A percentile compares a stretch with the other conserved stretches of the same genome.
Conservation (phyloP, 2,113 vertebrate species). For the Phalacrocorax aristotelis region DNA sequence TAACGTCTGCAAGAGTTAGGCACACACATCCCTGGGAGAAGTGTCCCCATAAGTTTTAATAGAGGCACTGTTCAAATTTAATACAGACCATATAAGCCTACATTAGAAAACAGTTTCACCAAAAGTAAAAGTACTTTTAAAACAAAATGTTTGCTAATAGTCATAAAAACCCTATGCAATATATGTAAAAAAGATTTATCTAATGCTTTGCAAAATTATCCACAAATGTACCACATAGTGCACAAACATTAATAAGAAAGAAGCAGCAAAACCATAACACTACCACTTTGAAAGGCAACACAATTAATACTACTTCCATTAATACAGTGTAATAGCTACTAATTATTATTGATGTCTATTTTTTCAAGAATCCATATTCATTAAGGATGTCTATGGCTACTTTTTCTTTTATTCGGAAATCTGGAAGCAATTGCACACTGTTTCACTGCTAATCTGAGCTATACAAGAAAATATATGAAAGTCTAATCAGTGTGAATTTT, state of each 20-base stretch:
- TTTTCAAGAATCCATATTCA: constrained; percentile 66
- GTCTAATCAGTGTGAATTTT: constrained; percentile 16
- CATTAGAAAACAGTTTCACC: constrained; percentile 10
- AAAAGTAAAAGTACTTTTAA: constrained; percentile 34
- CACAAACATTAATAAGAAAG: constrained; percentile 63
- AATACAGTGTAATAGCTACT: constrained; percentile 57
- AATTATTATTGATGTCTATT: constrained; percentile 57
- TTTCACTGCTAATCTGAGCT: constrained; percentile 51
- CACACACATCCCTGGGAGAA: neutral
- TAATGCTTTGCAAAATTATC: constrained; percentile 55
- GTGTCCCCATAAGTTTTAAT: neutral
- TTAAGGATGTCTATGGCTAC: constrained; percentile 20
- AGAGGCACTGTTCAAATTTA: neutral
- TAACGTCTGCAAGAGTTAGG: neutral
- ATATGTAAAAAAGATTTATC: constrained; percentile 60
- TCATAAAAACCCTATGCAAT: constrained; percentile 45
- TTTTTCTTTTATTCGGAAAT: constrained; percentile 63
- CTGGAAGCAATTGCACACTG: constrained; percentile 54
- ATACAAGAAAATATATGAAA: constrained; percentile 1
- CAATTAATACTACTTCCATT: constrained; percentile 63
- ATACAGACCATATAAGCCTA: neutral
- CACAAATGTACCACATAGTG: constrained; percentile 44
- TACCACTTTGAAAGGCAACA: constrained; percentile 57
- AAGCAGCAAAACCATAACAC: constrained; percentile 35
- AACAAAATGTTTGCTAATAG: constrained; percentile 43